These are phyloP conservation scores for Rhabdornis inornatus DNA, from an alignment of 2,113 vertebrate genomes.

Conservation along the genomic window DNA sequence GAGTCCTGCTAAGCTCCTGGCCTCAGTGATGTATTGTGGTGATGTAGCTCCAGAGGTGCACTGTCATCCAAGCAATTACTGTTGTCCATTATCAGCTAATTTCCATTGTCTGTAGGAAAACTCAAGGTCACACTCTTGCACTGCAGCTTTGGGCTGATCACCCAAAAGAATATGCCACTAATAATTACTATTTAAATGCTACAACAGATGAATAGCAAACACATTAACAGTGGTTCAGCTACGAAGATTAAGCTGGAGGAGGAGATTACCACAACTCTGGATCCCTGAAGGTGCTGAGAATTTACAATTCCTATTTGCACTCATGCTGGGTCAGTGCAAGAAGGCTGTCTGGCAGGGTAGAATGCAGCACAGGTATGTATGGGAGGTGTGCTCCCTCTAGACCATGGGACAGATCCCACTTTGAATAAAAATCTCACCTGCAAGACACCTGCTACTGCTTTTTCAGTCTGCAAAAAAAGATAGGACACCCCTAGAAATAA, in stretches of 20 bases:
- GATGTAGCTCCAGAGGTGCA: conserved; percentile 39
- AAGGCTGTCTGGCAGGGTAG: background rate
- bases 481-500: background rate
- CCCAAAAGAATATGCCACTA: background rate
- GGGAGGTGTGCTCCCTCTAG: background rate
- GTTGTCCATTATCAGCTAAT: conserved; percentile 35
- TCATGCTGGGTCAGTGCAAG: background rate
- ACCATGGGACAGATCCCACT: background rate
- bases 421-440: background rate
- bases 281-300: background rate
- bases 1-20: conserved; percentile 21
- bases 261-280: background rate
- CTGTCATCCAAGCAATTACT: conserved; percentile 40
- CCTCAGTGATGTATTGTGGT: background rate
- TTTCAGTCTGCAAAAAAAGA: background rate
- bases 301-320: background rate
- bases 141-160: conserved; percentile 31
- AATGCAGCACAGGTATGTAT: background rate
- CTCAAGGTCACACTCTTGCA: conserved; percentile 13
- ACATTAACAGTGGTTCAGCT: background rate
- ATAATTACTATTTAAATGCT: conserved; percentile 33
- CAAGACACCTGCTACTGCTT: background rate
- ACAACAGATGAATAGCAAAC: background rate
- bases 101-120: conserved; percentile 37
- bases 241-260: background rate